Conservation (phyloP, 1,140 invertebrate genomes). For the Conopomorpha cramerella region DNA sequence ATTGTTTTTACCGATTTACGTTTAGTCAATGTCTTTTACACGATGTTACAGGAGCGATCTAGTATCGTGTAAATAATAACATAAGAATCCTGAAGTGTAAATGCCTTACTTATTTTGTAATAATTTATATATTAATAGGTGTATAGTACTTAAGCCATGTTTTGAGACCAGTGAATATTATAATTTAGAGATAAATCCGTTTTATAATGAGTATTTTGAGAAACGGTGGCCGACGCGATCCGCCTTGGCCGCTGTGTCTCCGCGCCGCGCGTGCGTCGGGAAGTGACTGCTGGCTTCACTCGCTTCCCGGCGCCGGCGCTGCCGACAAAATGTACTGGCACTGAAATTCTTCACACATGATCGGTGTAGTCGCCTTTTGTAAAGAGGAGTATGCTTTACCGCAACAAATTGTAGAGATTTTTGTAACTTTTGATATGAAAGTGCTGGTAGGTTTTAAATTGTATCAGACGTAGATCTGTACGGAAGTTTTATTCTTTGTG, state of each 20-base stretch:
- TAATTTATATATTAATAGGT: conserved; percentile 61
- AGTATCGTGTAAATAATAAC: conserved; percentile 51
- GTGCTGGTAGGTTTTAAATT: conserved; percentile 44
- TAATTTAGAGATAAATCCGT: conserved; percentile 52
- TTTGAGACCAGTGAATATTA: conserved; percentile 59
- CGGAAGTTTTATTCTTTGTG: conserved; percentile 42
- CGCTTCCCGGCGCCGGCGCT: conserved; percentile 46
- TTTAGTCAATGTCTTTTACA: conserved; percentile 57
- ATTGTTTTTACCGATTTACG: conserved; percentile 54
- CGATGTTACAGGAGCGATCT: conserved; percentile 39
- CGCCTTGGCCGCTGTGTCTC: conserved; percentile 47
- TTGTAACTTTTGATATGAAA: conserved; percentile 58
- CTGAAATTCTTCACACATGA: too few relatives aligned
- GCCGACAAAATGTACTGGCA: conserved; percentile 30
- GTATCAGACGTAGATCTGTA: conserved; percentile 44
- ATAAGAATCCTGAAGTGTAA: conserved; percentile 52
- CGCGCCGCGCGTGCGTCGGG: conserved; percentile 32
- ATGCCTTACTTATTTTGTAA: conserved; percentile 60
- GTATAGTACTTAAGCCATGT: conserved; percentile 61
- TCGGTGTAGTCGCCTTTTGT: conserved; percentile 36
- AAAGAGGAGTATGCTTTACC: conserved; percentile 35
- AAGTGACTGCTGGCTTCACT: conserved; percentile 32
- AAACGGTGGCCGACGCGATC: conserved; percentile 35
- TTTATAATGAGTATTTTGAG: conserved; percentile 22
- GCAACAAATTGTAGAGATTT: conserved; percentile 46